A percentile compares a stretch with the other conserved stretches of the same genome.
Evolutionary conservation across 2,888 invertebrate species (phyloP).

Genomic region (Habroteleia sp.): DNA sequence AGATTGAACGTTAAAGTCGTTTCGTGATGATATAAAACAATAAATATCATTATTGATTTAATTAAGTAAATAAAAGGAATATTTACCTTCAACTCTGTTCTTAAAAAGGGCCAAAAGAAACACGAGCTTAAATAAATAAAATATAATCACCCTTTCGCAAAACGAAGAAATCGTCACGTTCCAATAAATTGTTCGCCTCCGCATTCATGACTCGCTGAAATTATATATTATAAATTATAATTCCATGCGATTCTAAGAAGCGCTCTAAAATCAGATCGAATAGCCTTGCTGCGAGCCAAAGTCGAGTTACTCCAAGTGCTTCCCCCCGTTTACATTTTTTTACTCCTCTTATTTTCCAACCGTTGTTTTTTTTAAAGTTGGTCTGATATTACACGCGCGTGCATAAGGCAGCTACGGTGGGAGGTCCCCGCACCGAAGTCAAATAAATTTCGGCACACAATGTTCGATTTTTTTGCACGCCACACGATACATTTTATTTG

Average conservation of each 20-base stretch:
- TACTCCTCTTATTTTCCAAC: slow-evolving; percentile 2
- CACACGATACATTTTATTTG: slow-evolving; percentile 25
- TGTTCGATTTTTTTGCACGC: slow-evolving; percentile 13
- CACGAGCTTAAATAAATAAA: too few relatives aligned
- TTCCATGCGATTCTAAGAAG: slow-evolving; percentile 16
- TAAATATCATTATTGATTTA: too few relatives aligned
- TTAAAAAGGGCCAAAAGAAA: too few relatives aligned
- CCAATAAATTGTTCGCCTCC: neutral
- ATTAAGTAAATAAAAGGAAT: too few relatives aligned
- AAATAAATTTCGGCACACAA: slow-evolving; percentile 34
- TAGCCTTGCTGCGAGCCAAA: slow-evolving; percentile 39
- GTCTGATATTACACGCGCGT: slow-evolving; percentile 10
- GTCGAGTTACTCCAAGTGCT: slow-evolving; percentile 26
- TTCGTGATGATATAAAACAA: too few relatives aligned
- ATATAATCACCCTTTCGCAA: too few relatives aligned
- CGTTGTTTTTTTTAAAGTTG: slow-evolving; percentile 27
- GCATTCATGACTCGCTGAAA: slow-evolving; percentile 17
- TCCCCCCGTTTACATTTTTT: slow-evolving; percentile 18
- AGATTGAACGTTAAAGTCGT: too few relatives aligned
- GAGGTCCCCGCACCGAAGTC: slow-evolving; percentile 26
- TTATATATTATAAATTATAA: slow-evolving; percentile 26
- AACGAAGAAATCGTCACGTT: neutral
- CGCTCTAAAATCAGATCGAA: slow-evolving; percentile 38
- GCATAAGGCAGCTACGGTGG: slow-evolving; percentile 15
- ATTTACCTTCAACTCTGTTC: too few relatives aligned